A percentile compares a stretch with the other conserved stretches of the same genome.
Evolutionary conservation across 1,140 invertebrate genomes (phyloP).

Genomic region (Drosophila seguyi): DNA sequence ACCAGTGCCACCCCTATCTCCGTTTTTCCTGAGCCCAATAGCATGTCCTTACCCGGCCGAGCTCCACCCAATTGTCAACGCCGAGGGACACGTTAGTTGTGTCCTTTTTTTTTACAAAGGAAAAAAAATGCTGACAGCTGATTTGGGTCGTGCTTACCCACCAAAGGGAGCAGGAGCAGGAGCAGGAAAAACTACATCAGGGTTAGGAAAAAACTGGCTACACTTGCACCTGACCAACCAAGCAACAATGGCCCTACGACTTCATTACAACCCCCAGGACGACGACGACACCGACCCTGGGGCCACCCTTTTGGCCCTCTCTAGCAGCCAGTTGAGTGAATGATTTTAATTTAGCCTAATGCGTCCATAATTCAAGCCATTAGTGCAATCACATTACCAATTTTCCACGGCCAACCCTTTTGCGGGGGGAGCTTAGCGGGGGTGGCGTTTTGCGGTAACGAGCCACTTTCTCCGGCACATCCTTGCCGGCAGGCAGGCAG

Average conservation of each 20-base stretch:
- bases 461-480: conserved; percentile 21
- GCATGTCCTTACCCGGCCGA: neutral
- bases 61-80: conserved; percentile 58
- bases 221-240: conserved; percentile 73
- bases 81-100: conserved; percentile 8
- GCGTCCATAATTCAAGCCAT: conserved; percentile 84
- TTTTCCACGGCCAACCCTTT: conserved; percentile 72
- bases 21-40: neutral
- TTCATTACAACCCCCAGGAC: conserved; percentile 52
- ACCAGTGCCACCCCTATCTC: conserved; percentile 5
- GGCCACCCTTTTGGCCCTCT: neutral
- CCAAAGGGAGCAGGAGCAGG: neutral
- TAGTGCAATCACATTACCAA: conserved; percentile 84
- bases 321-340: conserved; percentile 51
- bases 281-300: conserved; percentile 2
- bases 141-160: conserved; percentile 35
- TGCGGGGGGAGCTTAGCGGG: neutral
- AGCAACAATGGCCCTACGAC: conserved; percentile 67
- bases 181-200: neutral
- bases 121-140: conserved; percentile 73
- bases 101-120: neutral
- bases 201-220: conserved; percentile 25
- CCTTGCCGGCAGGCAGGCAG: neutral
- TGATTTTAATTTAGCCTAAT: conserved; percentile 85
- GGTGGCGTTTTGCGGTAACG: conserved; percentile 27